Percentiles rank a stretch among this genome's conserved stretches.
phyloP scores from a whole-genome alignment of 1,140 invertebrate genomes.

The Tachypleus tridentatus region DNA sequence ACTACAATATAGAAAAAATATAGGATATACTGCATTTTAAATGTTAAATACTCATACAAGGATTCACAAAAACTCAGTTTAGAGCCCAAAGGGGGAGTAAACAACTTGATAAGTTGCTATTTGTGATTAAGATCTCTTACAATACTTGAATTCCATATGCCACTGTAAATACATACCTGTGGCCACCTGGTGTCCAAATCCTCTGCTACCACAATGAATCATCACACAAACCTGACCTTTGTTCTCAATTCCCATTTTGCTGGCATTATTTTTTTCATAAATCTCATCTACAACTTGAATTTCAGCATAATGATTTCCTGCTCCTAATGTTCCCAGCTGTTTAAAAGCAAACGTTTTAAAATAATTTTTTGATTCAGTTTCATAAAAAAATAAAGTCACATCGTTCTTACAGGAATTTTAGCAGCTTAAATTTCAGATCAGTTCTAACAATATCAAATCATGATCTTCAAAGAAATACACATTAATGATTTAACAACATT shows the following conservation, averaged over 20 bases:
- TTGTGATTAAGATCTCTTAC: no score
- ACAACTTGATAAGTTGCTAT: no score
- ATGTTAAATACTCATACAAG: no score
- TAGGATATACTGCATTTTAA: no score
- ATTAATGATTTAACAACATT: no score
- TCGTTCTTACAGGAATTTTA: no score
- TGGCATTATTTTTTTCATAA: conserved; percentile 91
- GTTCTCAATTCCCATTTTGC: conserved; percentile 97
- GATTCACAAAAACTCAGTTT: no score
- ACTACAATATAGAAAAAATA: no score
- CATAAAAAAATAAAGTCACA: conserved; percentile 6
- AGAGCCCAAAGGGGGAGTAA: no score
- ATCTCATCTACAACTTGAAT: conserved; percentile 98
- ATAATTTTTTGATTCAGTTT: conserved; percentile 3
- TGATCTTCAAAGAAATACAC: no score
- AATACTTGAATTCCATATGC: background rate
- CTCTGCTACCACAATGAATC: conserved; percentile 98
- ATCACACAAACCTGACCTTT: conserved; percentile 91
- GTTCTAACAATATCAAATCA: no score
- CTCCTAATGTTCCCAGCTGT: conserved; percentile 88
- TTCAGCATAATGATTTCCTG: conserved; percentile 99
- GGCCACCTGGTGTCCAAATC: conserved; percentile 98
- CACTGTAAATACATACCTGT: conserved; percentile 46
- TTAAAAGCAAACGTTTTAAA: conserved; percentile 24
- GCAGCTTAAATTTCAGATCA: no score